Conservation (phyloP, 1,140 invertebrate genomes). For the Sinella curviseta region DNA sequence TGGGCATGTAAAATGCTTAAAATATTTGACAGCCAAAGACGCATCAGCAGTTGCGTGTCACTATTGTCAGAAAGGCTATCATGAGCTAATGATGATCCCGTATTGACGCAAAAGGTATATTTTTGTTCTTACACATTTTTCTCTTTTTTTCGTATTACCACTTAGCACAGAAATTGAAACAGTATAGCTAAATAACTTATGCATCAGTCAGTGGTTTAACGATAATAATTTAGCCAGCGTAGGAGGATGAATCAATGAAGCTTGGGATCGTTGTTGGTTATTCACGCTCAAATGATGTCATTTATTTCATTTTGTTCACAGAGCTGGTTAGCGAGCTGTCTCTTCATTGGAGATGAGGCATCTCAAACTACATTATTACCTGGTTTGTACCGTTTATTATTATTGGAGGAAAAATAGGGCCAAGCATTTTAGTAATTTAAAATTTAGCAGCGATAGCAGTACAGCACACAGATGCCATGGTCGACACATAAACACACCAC, state of each 20-base stretch:
- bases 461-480: no score
- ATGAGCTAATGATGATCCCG: neutral
- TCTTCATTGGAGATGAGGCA: neutral
- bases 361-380: slow-evolving; percentile 1
- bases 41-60: neutral
- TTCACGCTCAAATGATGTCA: neutral
- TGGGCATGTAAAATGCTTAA: neutral
- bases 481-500: neutral
- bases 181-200: no score
- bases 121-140: no score
- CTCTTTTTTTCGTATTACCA: no score
- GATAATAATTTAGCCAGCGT: no score
- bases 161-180: no score
- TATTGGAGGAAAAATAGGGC: neutral
- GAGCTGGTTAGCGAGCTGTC: neutral
- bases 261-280: neutral
- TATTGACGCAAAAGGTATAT: neutral
- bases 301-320: slow-evolving; percentile 8
- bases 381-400: slow-evolving; percentile 14
- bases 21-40: neutral
- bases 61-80: neutral
- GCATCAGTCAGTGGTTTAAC: no score
- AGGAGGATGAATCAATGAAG: neutral
- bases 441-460: no score
- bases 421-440: no score